These are phyloP conservation scores for Centrocercus urophasianus DNA, from an alignment of 2,113 vertebrate species.

Conservation along the genomic window DNA sequence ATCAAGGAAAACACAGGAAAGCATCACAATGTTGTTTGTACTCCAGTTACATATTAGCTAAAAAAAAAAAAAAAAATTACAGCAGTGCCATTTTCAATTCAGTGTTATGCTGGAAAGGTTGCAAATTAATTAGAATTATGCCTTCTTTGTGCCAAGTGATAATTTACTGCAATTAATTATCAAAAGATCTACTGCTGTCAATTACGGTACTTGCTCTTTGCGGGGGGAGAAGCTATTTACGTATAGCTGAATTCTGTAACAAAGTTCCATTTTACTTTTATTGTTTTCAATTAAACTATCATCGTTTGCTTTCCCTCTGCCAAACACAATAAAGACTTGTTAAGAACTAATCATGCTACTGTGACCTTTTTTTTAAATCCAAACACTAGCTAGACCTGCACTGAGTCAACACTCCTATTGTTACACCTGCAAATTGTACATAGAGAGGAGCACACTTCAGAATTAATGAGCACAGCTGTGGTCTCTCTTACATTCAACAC, in stretches of 20 bases:
- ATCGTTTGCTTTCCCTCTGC: slow-evolving; percentile 80
- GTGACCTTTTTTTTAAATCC: slow-evolving; percentile 78
- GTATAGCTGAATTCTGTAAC: slow-evolving; percentile 72
- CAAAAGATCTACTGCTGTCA: slow-evolving; percentile 85
- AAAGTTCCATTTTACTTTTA: slow-evolving; percentile 79
- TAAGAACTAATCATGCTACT: slow-evolving; percentile 77
- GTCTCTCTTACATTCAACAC: slow-evolving; percentile 81
- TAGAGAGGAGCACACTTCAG: slow-evolving; percentile 78
- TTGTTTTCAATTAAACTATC: slow-evolving; percentile 82
- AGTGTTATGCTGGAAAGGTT: slow-evolving; percentile 81
- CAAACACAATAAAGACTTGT: slow-evolving; percentile 78
- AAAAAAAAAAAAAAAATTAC: slow-evolving; percentile 59
- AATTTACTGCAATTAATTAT: slow-evolving; percentile 88
- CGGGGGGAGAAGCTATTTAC: slow-evolving; percentile 73
- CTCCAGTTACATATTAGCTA: slow-evolving; percentile 57
- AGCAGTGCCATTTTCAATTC: slow-evolving; percentile 77
- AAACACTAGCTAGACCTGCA: slow-evolving; percentile 74
- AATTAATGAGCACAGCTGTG: slow-evolving; percentile 87
- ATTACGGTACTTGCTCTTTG: slow-evolving; percentile 76
- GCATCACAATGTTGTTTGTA: slow-evolving; percentile 30
- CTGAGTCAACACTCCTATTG: slow-evolving; percentile 79
- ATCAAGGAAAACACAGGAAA: slow-evolving; percentile 48
- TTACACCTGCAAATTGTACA: slow-evolving; percentile 82
- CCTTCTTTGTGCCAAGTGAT: slow-evolving; percentile 86
- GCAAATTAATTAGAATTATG: slow-evolving; percentile 87